Conservation (phyloP, 1,140 invertebrate species). For the Drosophila tsacasi region DNA sequence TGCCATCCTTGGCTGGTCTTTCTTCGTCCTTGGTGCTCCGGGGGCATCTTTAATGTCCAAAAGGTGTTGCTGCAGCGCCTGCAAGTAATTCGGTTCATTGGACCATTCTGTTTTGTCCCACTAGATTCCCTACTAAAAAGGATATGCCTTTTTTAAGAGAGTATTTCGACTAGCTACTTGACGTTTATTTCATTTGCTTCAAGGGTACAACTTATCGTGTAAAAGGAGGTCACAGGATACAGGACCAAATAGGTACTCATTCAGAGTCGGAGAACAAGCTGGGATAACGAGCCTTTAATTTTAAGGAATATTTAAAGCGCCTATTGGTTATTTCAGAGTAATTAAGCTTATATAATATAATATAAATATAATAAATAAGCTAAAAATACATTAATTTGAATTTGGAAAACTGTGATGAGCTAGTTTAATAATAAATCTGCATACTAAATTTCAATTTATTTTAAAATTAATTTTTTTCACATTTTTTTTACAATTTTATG, state of each 20-base stretch:
- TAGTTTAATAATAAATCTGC: no score
- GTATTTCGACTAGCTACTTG: conserved; percentile 15
- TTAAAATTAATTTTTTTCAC: no score
- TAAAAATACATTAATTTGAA: no score
- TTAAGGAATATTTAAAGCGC: neutral
- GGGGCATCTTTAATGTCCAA: conserved; percentile 23
- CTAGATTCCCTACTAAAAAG: conserved; percentile 11
- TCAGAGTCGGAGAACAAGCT: neutral
- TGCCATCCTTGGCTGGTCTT: neutral
- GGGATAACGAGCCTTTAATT: neutral
- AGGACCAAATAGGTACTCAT: neutral
- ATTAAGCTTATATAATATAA: no score
- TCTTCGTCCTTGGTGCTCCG: conserved; percentile 12
- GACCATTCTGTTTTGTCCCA: conserved; percentile 10
- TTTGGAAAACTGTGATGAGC: no score
- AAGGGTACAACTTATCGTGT: neutral
- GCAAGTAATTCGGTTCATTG: conserved; percentile 50
- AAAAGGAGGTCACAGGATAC: neutral
- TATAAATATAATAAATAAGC: no score
- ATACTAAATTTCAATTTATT: no score
- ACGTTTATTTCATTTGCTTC: conserved; percentile 7
- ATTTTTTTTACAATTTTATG: no score
- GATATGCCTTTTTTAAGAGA: conserved; percentile 1
- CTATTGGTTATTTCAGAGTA: neutral
- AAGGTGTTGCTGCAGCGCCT: conserved; percentile 62